phyloP scores from a whole-genome alignment of 2,113 vertebrate genomes.

The Pelusios castaneus region DNA sequence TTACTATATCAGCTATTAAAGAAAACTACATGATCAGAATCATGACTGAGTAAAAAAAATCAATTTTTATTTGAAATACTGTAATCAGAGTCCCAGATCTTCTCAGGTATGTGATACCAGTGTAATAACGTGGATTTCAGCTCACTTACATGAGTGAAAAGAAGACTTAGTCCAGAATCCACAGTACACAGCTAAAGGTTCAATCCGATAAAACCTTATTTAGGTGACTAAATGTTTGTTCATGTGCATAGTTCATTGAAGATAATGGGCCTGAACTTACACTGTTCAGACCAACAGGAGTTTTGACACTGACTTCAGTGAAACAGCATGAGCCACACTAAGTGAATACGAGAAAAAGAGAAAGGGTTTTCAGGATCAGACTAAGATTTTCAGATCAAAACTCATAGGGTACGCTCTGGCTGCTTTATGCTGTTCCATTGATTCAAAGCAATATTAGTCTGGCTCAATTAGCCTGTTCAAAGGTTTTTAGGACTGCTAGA shows the following conservation, averaged over 20 bases:
- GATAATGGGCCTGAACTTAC: neutral
- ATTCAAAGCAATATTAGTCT: neutral
- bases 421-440: neutral
- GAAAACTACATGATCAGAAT: neutral
- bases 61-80: neutral
- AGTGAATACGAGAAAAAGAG: neutral
- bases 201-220: neutral
- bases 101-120: neutral
- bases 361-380: neutral
- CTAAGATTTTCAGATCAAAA: neutral
- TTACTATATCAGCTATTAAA: neutral
- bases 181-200: neutral
- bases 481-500: neutral
- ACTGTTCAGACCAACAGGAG: neutral
- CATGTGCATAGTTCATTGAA: slow-evolving; percentile 4
- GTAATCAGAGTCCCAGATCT: neutral
- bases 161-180: neutral
- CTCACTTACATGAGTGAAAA: neutral
- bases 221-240: neutral
- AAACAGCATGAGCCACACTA: neutral
- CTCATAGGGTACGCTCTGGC: neutral
- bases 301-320: neutral
- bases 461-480: neutral
- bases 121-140: neutral
- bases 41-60: neutral